Conservation (phyloP, 2,888 invertebrate genomes). For the Tanaodytes sp. region DNA sequence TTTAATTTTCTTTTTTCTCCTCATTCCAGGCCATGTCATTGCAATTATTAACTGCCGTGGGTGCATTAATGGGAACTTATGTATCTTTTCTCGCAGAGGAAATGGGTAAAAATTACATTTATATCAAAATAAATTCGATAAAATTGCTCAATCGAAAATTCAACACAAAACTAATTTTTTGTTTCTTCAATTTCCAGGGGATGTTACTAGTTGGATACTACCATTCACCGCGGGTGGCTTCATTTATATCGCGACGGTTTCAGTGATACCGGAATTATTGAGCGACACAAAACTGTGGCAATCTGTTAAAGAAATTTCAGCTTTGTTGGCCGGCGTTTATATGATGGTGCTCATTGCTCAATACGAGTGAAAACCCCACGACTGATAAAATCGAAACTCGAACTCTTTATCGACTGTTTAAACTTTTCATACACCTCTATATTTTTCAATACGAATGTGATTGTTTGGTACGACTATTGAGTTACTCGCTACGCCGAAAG, state of each 20-base stretch:
- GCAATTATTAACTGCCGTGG: conserved; percentile 94
- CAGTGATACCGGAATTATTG: conserved; percentile 96
- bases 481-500: too few species aligned
- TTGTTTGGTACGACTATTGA: too few species aligned
- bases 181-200: conserved; percentile 73
- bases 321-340: conserved; percentile 90
- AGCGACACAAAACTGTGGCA: conserved; percentile 90
- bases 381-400: neutral
- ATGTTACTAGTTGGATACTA: conserved; percentile 88
- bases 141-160: too few species aligned
- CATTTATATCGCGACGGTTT: conserved; percentile 99
- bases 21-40: conserved; percentile 89
- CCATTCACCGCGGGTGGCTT: conserved; percentile 99
- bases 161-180: too few species aligned
- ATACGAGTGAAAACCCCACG: conserved; percentile 75
- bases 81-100: conserved; percentile 89
- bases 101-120: conserved; percentile 67
- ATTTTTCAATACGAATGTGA: too few species aligned
- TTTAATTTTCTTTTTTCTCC: too few species aligned
- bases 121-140: too few species aligned
- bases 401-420: too few species aligned
- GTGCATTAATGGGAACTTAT: conserved; percentile 94
- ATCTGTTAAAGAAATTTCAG: conserved; percentile 91
- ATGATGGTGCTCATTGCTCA: conserved; percentile 97
- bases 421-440: too few species aligned